A percentile compares a stretch with the other conserved stretches of the same genome.
Conservation (phyloP, 2,888 invertebrate species). For the Labia minor region DNA sequence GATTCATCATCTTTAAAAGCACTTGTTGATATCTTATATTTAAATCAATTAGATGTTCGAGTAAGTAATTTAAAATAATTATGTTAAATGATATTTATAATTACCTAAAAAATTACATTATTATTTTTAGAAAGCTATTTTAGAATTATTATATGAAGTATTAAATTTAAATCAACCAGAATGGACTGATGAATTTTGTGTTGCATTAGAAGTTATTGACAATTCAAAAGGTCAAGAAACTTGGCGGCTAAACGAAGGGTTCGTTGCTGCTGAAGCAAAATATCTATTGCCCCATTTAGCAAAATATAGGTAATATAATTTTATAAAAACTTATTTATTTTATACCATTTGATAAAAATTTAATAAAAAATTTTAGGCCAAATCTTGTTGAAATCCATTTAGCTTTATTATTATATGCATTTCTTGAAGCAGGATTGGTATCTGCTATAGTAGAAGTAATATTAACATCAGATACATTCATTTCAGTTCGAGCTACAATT, state of each 20-base stretch:
- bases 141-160: constrained; percentile 84
- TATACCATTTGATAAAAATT: too few relatives aligned
- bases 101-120: constrained; percentile 13
- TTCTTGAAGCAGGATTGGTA: constrained; percentile 74
- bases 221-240: constrained; percentile 62
- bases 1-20: constrained; percentile 65
- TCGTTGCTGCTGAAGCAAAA: constrained; percentile 86
- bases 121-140: constrained; percentile 65
- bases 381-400: constrained; percentile 87
- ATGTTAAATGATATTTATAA: background rate
- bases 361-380: constrained; percentile 56
- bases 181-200: constrained; percentile 86
- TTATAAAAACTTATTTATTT: background rate
- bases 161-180: constrained; percentile 77
- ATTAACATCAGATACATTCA: constrained; percentile 74
- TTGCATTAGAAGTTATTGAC: constrained; percentile 79
- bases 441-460: constrained; percentile 87
- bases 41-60: constrained; percentile 80
- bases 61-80: constrained; percentile 45
- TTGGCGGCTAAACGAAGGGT: constrained; percentile 86
- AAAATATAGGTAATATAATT: constrained; percentile 41
- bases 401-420: constrained; percentile 75
- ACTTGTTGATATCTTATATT: constrained; percentile 66
- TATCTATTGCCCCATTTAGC: constrained; percentile 76
- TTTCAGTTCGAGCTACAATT: constrained; percentile 85